Percentiles rank a stretch among this genome's conserved stretches.
phyloP scores from a whole-genome alignment of 92 coral and sea anemone species.

The Pocillopora meandrina region DNA sequence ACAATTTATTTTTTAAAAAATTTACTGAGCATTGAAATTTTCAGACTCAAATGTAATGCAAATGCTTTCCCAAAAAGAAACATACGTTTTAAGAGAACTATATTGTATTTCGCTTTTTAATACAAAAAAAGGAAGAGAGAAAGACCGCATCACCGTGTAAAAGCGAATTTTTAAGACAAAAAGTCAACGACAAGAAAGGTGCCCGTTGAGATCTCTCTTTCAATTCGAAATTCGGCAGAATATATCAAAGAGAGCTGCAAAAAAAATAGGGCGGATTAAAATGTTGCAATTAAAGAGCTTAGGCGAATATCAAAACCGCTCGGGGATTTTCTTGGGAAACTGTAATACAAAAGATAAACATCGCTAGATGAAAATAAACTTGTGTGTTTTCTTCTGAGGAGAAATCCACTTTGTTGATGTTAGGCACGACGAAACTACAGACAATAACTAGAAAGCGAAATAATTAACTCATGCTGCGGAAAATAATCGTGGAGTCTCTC shows the following conservation, averaged over 20 bases:
- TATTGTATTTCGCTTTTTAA: too few relatives aligned
- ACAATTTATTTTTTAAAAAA: too few relatives aligned
- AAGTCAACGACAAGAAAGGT: not conserved
- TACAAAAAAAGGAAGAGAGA: too few relatives aligned
- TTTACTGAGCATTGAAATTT: too few relatives aligned
- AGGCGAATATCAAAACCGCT: constrained; percentile 25
- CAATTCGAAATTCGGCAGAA: constrained; percentile 5
- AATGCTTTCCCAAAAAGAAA: too few relatives aligned
- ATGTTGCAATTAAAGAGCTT: constrained; percentile 36
- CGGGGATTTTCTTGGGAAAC: constrained; percentile 20
- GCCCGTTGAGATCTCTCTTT: not conserved
- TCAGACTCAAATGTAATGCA: too few relatives aligned
- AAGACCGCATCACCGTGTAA: too few relatives aligned
- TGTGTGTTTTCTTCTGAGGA: not conserved
- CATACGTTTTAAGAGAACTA: too few relatives aligned
- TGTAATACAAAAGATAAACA: constrained; percentile 33
- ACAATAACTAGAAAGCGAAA: constrained; percentile 12
- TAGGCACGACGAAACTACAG: not conserved
- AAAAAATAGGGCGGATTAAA: constrained; percentile 15
- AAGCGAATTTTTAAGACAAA: not conserved
- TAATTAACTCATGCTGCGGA: not conserved
- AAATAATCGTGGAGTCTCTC: constrained; percentile 1
- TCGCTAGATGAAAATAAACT: not conserved
- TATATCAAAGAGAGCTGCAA: not conserved
- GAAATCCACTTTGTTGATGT: not conserved